Percentiles rank a stretch among this genome's conserved stretches.
phyloP scores from a whole-genome alignment of 1,140 invertebrate species.

The Drosophila tani region DNA sequence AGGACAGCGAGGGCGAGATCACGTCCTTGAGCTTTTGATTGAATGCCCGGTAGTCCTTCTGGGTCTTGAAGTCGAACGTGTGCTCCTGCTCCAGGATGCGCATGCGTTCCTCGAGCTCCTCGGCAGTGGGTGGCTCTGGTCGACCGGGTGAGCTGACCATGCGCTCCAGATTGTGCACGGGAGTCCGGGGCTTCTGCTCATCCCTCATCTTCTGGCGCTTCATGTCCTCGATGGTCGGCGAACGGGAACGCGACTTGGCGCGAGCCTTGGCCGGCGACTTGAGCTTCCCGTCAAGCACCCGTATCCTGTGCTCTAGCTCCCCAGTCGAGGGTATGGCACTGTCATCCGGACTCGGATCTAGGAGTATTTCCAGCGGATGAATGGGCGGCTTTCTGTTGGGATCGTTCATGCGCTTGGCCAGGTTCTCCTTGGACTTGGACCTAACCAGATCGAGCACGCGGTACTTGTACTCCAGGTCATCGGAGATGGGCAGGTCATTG shows the following conservation, averaged over 20 bases:
- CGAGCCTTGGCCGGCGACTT: slow-evolving; percentile 46
- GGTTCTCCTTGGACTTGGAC: slow-evolving; percentile 75
- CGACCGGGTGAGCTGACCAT: slow-evolving; percentile 57
- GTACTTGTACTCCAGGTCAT: slow-evolving; percentile 78
- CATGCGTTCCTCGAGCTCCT: slow-evolving; percentile 72
- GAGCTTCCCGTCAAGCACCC: slow-evolving; percentile 68
- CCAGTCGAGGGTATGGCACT: slow-evolving; percentile 75
- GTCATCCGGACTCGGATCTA: slow-evolving; percentile 73
- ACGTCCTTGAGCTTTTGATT: slow-evolving; percentile 80
- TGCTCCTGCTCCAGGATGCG: slow-evolving; percentile 73
- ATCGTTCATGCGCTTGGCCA: slow-evolving; percentile 59
- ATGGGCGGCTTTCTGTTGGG: slow-evolving; percentile 70
- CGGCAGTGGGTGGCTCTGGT: slow-evolving; percentile 73
- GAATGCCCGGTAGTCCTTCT: slow-evolving; percentile 76
- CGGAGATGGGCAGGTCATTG: slow-evolving; percentile 61
- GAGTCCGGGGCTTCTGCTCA: slow-evolving; percentile 60
- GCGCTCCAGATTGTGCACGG: slow-evolving; percentile 67
- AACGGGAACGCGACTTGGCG: slow-evolving; percentile 65
- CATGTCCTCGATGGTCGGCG: slow-evolving; percentile 72
- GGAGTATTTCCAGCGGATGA: slow-evolving; percentile 79
- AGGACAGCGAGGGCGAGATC: slow-evolving; percentile 74
- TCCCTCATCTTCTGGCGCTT: slow-evolving; percentile 67
- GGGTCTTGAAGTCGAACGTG: slow-evolving; percentile 78
- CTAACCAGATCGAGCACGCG: slow-evolving; percentile 70
- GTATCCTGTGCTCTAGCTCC: slow-evolving; percentile 76